phyloP scores from a whole-genome alignment of 2,113 vertebrate genomes.

The Laticauda colubrina region DNA sequence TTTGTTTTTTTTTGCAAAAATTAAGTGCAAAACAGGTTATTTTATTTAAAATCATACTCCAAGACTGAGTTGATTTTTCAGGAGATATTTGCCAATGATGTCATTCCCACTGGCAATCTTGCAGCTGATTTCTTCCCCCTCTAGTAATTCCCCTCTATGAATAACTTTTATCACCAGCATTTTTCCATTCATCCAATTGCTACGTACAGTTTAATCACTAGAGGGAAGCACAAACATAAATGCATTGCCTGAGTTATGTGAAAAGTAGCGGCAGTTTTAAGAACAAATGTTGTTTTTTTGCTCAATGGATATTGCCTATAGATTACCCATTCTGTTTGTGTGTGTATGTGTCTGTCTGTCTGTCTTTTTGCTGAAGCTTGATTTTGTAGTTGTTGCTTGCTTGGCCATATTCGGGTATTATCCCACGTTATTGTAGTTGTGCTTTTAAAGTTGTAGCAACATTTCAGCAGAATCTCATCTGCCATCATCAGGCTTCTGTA shows the following conservation, averaged over 20 bases:
- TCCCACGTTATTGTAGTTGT: too few species aligned
- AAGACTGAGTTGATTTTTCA: not conserved
- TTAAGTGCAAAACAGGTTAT: not conserved
- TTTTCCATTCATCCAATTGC: not conserved
- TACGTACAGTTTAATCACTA: not conserved
- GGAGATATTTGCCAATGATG: not conserved
- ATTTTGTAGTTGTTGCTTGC: not conserved
- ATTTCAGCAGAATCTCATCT: too few species aligned
- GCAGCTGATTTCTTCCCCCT: not conserved
- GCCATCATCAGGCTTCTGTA: too few species aligned
- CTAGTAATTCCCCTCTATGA: not conserved
- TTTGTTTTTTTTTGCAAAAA: not conserved
- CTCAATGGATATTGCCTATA: not conserved
- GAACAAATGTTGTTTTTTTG: not conserved
- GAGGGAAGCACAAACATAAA: constrained; percentile 35
- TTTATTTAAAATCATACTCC: not conserved
- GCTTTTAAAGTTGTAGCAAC: too few species aligned
- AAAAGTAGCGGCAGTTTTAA: not conserved
- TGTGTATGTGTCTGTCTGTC: too few species aligned
- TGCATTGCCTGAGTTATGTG: not conserved
- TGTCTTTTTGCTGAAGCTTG: not conserved
- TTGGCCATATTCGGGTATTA: not conserved
- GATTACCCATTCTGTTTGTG: not conserved
- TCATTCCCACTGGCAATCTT: not conserved
- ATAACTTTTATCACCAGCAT: not conserved